phyloP scores from a whole-genome alignment of 2,113 vertebrate genomes.

The Ceyx margarethae region DNA sequence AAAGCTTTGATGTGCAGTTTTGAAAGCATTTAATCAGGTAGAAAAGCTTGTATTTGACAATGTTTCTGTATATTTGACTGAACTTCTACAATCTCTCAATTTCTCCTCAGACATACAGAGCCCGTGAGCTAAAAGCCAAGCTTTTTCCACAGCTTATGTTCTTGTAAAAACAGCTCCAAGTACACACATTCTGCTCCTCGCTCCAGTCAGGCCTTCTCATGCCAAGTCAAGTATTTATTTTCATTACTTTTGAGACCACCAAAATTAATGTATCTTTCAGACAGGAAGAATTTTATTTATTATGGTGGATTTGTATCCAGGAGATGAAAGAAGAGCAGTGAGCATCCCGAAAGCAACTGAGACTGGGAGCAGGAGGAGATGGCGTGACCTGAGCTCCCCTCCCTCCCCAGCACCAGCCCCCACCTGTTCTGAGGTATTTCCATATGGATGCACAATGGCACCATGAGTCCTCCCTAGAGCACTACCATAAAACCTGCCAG shows the following conservation, averaged over 20 bases:
- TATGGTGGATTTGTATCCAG: constrained; percentile 70
- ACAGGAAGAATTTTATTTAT: constrained; percentile 78
- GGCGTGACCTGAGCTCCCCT: neutral
- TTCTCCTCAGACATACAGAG: neutral
- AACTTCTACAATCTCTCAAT: constrained; percentile 27
- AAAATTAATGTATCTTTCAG: constrained; percentile 77
- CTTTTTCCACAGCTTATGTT: constrained; percentile 70
- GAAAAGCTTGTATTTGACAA: neutral
- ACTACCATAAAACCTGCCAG: neutral
- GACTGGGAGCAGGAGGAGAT: neutral
- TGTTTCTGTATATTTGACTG: constrained; percentile 38
- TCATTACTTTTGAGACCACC: constrained; percentile 75
- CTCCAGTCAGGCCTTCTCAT: constrained; percentile 48
- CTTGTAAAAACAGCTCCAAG: constrained; percentile 72
- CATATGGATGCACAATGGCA: neutral
- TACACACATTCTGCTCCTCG: constrained; percentile 69
- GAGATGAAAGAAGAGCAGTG: constrained; percentile 68
- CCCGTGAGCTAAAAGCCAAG: constrained; percentile 22
- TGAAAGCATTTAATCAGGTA: constrained; percentile 27
- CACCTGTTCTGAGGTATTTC: neutral
- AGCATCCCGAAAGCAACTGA: neutral
- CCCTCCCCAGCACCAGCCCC: neutral
- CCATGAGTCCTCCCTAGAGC: neutral
- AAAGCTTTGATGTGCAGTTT: neutral
- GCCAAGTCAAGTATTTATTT: constrained; percentile 76